Evolutionary conservation across 1,140 invertebrate genomes (phyloP), one percentile per base, ranked within the genome.

Genomic region (Atta colombica): DNA sequence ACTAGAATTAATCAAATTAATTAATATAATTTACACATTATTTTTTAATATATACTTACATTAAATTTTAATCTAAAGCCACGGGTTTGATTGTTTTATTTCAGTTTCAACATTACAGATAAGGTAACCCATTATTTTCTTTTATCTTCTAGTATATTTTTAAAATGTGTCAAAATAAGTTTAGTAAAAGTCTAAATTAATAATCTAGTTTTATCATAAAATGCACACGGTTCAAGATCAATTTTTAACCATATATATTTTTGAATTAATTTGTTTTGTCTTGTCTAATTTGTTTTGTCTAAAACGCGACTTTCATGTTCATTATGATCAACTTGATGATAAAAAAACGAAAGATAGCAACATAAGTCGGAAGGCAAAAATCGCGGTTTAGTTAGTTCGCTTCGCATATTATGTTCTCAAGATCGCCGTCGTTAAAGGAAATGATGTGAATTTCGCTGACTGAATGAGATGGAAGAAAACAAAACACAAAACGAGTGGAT

Each of bases 341-440:
- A 81, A 45, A 72, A 71, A 63, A 35, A 3, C 14, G 25, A 3
- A 25, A 58, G 35, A 31, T 49, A 16, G 45, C 31, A 53, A 6
- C 35, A 55, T 28, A 72, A 71, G 21, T 21, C 12, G 10, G 25
- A 63, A 8, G 25, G 35, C 66, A 12, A 3, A 74, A 49, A 10
- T 74, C 31, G 65, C 14, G 8, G 18, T 16, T 25, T 39, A 18
- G 39, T 49, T 65, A 18, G 39, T 49, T 65, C 28, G 39, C 25
- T n/a, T 39, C 14, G 6, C 45, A 65, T 85, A 65, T 85, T 51
- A 82, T 12, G 3, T 25, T 28, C 53, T 82, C 61, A 14, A 53
- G 18, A n/a, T 77, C 5, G 49, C 66, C 8, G 49, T 78, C 63
- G 25, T 85, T 85, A 78, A 78, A 55, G 10, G 14, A 77, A 65